Evolutionary conservation across 1,140 invertebrate species (phyloP), one percentile per base, ranked within the genome.

Genomic region (Panagrolaimus sp.): DNA sequence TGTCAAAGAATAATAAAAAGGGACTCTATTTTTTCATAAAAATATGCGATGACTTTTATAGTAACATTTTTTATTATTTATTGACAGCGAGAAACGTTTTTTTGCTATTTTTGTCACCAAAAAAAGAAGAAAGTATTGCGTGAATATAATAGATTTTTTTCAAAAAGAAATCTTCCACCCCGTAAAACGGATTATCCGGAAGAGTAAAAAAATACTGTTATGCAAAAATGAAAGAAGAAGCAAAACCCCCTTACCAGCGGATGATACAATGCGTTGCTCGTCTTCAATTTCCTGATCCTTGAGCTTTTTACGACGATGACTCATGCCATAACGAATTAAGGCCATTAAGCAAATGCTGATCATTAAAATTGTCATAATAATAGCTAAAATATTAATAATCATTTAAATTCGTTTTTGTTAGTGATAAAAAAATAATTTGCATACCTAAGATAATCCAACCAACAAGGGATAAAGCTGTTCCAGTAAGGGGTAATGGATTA

Each of bases 401-500:
- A 17, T 67, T 67, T 65, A 4, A 2, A 24, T 64, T n/a, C 1
- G 4, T 4, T 43, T 6, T 32, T 12, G 10, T 4, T 6, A 8
- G 21, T 64, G 12, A 65, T n/a, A 38, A 66, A 74, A 26, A 68
- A 74, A 52, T 26, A 1, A 64, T 12, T 24, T 17, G n/a, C 67
- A 17, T 48, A 81, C 80, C 80, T 12, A 83, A 70, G 52, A 82
- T 83, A 62, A 82, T 83, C 80, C 80, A 82, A 62, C 79, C 82
- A 66, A 82, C 82, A 43, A 81, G 69, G 15, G 73, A 76, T 10
- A 83, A 69, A 32, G 79, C 81, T 48, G 71, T 73, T 70, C 79
- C 80, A 55, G 74, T 71, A 43, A 79, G 64, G 12, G 78, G 72
- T 58, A 71, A 47, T 8, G 76, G 73, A 65, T 67, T 78, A 26